These are phyloP conservation scores for Apostichopus parvimensis DNA, from an alignment of 35 echinoderm and acorn worm genomes.

Conservation along the genomic window DNA sequence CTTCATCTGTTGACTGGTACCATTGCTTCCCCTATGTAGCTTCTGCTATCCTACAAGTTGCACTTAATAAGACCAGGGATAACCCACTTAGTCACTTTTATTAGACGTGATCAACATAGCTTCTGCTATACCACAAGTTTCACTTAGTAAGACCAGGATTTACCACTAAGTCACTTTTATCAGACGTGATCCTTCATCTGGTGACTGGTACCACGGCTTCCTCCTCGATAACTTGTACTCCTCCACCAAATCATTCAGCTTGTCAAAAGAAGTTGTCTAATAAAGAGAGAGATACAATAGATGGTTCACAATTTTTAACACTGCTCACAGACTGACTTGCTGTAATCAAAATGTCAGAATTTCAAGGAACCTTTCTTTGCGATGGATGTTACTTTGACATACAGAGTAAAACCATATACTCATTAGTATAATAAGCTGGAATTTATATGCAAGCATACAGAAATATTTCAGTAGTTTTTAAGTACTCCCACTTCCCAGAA, in stretches of 20 bases:
- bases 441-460: no score
- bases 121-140: neutral
- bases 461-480: no score
- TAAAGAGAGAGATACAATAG: neutral
- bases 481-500: no score
- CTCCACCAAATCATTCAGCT: slow-evolving; percentile 46
- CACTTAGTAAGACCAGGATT: no score
- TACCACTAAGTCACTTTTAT: slow-evolving; percentile 8
- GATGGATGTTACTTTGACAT: no score
- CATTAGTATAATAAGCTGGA: no score
- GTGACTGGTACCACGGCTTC: neutral
- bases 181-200: slow-evolving; percentile 26
- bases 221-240: slow-evolving; percentile 36
- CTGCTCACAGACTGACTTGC: neutral
- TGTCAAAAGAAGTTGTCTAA: slow-evolving; percentile 56
- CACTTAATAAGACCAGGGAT: no score
- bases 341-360: neutral
- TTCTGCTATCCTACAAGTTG: neutral
- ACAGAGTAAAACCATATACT: no score
- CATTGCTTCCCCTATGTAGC: neutral
- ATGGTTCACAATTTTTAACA: neutral
- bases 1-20: neutral
- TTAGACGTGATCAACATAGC: neutral
- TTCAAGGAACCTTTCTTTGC: neutral
- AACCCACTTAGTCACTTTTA: neutral